Evolutionary conservation across 92 coral and sea anemone genomes (phyloP).

Genomic region (Isaurus tuberculatus): DNA sequence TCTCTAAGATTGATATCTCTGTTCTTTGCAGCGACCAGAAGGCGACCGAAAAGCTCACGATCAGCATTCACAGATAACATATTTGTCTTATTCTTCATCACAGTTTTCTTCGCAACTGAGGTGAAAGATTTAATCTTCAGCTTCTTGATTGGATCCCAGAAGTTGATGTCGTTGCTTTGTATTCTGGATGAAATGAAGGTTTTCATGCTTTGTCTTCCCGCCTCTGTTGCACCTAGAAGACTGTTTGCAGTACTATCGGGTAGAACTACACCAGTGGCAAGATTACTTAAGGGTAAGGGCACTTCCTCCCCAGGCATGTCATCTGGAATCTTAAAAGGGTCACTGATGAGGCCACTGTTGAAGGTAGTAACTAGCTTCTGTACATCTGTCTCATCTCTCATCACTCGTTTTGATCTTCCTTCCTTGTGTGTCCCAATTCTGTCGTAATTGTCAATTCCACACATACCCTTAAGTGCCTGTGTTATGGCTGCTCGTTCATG

Average conservation of each 20-base stretch:
- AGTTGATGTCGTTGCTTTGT: conserved; percentile 43
- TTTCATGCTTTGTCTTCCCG: conserved; percentile 42
- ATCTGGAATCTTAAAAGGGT: conserved; percentile 62
- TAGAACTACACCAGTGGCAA: conserved; percentile 62
- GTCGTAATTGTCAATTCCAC: conserved; percentile 49
- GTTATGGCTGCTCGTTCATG: conserved; percentile 54
- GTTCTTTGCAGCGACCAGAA: no score
- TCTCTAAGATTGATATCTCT: no score
- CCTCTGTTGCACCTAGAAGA: conserved; percentile 49
- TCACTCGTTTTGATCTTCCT: conserved; percentile 49
- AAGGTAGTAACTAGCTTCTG: conserved; percentile 61
- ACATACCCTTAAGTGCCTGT: conserved; percentile 67
- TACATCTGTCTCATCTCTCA: conserved; percentile 62
- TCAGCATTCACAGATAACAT: background rate
- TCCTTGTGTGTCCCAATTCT: conserved; percentile 47
- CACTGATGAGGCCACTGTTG: conserved; percentile 53
- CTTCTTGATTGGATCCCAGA: conserved; percentile 64
- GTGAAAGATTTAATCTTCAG: conserved; percentile 59
- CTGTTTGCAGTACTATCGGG: conserved; percentile 51
- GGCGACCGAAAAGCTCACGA: no score
- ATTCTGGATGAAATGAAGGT: conserved; percentile 51
- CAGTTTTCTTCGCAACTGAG: conserved; percentile 45
- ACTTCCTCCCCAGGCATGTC: conserved; percentile 44
- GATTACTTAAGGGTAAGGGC: conserved; percentile 55
- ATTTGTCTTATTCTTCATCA: background rate